These are phyloP conservation scores for Propsilocerus akamusi DNA, from an alignment of 1,140 invertebrate species.

Conservation along the genomic window DNA sequence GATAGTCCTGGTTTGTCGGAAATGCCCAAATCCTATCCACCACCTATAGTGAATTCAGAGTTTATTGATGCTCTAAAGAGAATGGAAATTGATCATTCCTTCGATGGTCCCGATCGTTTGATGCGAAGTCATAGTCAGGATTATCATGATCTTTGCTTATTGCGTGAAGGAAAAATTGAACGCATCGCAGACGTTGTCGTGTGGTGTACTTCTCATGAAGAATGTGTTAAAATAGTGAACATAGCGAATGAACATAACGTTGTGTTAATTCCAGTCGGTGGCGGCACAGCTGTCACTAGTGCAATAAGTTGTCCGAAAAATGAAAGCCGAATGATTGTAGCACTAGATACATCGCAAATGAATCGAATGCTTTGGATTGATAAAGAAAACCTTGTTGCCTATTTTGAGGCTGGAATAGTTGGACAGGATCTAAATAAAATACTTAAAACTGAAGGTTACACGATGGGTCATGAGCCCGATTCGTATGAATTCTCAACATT, in stretches of 20 bases:
- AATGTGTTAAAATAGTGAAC: constrained; percentile 37
- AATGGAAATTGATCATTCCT: constrained; percentile 30
- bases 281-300: constrained; percentile 50
- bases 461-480: constrained; percentile 50
- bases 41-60: constrained; percentile 17
- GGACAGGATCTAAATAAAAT: constrained; percentile 42
- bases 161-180: constrained; percentile 31
- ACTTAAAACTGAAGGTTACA: constrained; percentile 26
- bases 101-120: constrained; percentile 36
- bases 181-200: constrained; percentile 48
- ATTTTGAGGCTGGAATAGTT: constrained; percentile 42
- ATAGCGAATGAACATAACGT: constrained; percentile 35
- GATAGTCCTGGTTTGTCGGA: not conserved
- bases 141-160: constrained; percentile 39
- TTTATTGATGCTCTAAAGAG: constrained; percentile 30
- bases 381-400: constrained; percentile 39
- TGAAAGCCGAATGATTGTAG: constrained; percentile 41
- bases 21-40: constrained; percentile 18
- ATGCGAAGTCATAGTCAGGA: constrained; percentile 50
- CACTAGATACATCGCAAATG: constrained; percentile 53
- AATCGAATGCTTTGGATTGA: constrained; percentile 47
- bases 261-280: constrained; percentile 51
- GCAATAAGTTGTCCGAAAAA: constrained; percentile 39
- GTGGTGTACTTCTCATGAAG: constrained; percentile 38
- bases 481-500: constrained; percentile 57